Evolutionary conservation across 1,140 invertebrate genomes (phyloP), one percentile per base, ranked within the genome.

Genomic region (Drosophila guanche): DNA sequence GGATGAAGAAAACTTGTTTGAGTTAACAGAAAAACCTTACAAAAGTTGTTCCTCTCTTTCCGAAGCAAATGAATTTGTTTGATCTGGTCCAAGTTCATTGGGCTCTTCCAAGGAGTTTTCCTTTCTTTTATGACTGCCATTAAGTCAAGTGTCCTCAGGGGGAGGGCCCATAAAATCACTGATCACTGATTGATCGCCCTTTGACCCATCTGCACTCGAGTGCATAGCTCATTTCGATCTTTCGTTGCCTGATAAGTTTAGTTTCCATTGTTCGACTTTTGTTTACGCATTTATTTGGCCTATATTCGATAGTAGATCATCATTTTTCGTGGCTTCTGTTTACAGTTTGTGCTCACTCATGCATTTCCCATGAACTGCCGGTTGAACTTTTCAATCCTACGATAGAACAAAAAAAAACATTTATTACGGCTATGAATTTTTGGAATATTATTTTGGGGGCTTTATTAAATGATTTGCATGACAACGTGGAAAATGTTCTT

Each of bases 201-300:
- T 59, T 66, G 66, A 77, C 62, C 63, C 62, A 27, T 16, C 33
- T 52, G n/a, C 73, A 46, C 14, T 29, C 6, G 5, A 25, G 22
- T 29, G 27, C 33, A 67, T 29, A 2, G 20, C 46, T 33, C 37
- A 50, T 52, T 61, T 22, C 25, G 42, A 33, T 46, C 43, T 61
- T 50, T 79, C 79, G 47, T 79, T 65, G 63, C 27, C 60, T 53
- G 75, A 83, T 83, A 74, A 59, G 53, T 67, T 79, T 47, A 58
- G 52, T 61, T 65, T 47, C 56, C 23, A 52, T 56, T 75, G 45
- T 67, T 37, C 10, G 10, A 3, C 25, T 60, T 41, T 86, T 86
- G 76, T 85, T 85, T 85, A 86, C 54, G 27, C 76, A 69, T 66
- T 72, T 59, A 80, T 67, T 68, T 85, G 80, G 76, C 81, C 76